Evolutionary conservation across 2,888 invertebrate species (phyloP).

Genomic region (Heliconius sara): DNA sequence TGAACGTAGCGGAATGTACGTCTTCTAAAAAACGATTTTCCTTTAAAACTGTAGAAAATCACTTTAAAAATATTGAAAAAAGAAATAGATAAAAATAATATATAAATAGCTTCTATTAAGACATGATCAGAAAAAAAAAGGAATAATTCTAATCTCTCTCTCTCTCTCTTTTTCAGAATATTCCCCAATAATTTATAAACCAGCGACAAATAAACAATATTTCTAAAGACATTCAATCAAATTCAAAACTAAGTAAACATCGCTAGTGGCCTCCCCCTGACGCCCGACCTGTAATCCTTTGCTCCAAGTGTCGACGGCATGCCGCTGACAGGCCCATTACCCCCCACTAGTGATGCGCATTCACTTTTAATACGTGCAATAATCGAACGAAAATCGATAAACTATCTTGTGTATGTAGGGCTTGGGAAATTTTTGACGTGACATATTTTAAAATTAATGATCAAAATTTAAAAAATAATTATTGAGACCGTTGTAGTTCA

Average conservation of each 20-base stretch:
- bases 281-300: constrained; percentile 49
- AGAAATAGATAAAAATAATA: no score
- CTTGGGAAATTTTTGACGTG: background rate
- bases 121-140: no score
- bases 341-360: constrained; percentile 43
- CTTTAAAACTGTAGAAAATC: no score
- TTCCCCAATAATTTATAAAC: background rate
- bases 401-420: background rate
- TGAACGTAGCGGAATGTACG: no score
- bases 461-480: no score
- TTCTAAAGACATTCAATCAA: constrained; percentile 22
- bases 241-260: constrained; percentile 31
- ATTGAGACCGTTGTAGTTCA: no score
- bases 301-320: constrained; percentile 50
- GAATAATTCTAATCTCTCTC: no score
- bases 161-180: no score
- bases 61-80: no score
- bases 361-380: constrained; percentile 26
- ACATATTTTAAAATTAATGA: no score
- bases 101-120: no score
- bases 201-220: background rate
- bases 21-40: no score
- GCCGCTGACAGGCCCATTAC: constrained; percentile 63
- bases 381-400: constrained; percentile 15
- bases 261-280: constrained; percentile 18